Base-by-base conservation (phyloP, 2,888 invertebrate species). In the Bursaphelenchus okinawaensis region DNA sequence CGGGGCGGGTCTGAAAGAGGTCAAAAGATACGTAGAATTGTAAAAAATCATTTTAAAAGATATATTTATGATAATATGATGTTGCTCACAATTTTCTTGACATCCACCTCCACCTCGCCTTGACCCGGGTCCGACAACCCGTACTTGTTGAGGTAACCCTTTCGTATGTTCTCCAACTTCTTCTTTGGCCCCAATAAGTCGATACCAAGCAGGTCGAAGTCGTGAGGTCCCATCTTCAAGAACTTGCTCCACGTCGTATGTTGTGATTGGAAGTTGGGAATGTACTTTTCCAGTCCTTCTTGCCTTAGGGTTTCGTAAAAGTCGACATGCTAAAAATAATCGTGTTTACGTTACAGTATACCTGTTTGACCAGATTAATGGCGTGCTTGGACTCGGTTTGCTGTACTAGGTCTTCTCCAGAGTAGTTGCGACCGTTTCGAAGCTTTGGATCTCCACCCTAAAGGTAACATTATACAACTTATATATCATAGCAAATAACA, bases 371-470 rank as follows among this genome's bases (percentile, higher is more conserved):
- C 40, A 50, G 6, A 22, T 50, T n/a, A 4, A 29, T 50, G 31
- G 50, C 60, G 19, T 26, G n/a, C n/a, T 19, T 26, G 19, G 55
- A 54, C 28, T 59, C 52, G 51, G 22, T 52, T 12, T 31, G 50
- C 20, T 24, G 26, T 8, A 73, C 78, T 19, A 78, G 61, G 7
- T 58, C 55, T n/a, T 65, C 67, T 0, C 74, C 76, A 50, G 74
- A 72, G 52, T 79, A 75, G 28, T 75, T 74, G 20, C 64, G 60
- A 7, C 51, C 23, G 62, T 76, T 78, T 31, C 67, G 62, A 22
- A 64, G 60, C 20, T 61, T 63, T 3, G 72, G 55, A 63, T 71
- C 69, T 28, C 83, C 74, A 22, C 59, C 31, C 68, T 68, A 16
- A 7, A 58, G 52, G 7, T n/a, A n/a, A n/a, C n/a, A n/a, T n/a